Base-by-base conservation (phyloP, 2,888 invertebrate genomes). In the Drosophila putrida region DNA sequence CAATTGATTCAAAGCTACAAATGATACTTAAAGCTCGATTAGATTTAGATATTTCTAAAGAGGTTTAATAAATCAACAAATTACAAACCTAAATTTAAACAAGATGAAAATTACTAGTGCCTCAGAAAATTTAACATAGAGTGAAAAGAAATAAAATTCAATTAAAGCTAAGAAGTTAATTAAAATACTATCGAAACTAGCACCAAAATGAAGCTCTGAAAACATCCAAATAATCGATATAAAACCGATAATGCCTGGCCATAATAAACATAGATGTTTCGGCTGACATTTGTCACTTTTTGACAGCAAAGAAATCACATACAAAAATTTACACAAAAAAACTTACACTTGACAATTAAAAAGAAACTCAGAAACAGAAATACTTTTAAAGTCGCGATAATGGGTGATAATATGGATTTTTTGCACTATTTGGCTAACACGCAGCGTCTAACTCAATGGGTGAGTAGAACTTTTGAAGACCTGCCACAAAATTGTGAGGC, bases 381-480 rank as follows among this genome's bases (percentile, higher is more conserved):
- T 35, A 35, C 15, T 20, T 10, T 11, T 35, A n/a, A 35, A 13
- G 31, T 2, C 11, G 2, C 11, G 47, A 31, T 20, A 20, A 49
- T 31, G 33, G 33, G 44, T 44, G 44, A 4, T 13, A 5, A 9
- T 2, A 55, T 28, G 53, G 58, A 70, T 6, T 77, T 77, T 13
- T 1, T 70, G 6, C 44, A 20, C 2, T 78, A 66, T 11, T 27
- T 78, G 57, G 13, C 3, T 0, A 9, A 64, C 11, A 44, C 78
- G 0, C 54, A 55, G 41, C 33, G 47, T 1, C 35, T 69, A 4
- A 63, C 36, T 0, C 39, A 77, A 1, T 68, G 81, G 78, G 77
- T 78, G 36, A 80, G 77, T 67, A 50, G 10, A 53, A 9, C 38
- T 10, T 20, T 9, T 31, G 31, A 8, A 8, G 4, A 9, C 2